Evolutionary conservation across 2,797 vertebrate species (phyloP), one percentile per base, ranked within the genome.

Genomic region (Gastrophryne carolinensis): DNA sequence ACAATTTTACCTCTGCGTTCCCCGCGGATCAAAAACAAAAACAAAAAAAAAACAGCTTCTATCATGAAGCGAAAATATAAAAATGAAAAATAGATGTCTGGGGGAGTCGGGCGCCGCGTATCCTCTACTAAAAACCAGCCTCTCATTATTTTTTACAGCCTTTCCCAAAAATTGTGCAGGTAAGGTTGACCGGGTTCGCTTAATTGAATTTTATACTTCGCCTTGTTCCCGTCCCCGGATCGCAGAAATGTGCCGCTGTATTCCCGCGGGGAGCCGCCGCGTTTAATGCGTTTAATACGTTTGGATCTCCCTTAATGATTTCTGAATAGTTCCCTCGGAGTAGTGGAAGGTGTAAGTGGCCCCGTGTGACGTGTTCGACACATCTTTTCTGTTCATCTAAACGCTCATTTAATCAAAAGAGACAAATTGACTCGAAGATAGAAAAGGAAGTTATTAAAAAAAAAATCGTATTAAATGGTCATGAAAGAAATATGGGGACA

Each of bases 141-240:
- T 63, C 44, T 47, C 60, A 63, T 63, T 63, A 47, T 29, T 47
- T 63, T 57, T 63, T 47, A 47, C 39, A 63, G 41, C 61, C 61
- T 19, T 47, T 5, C 5, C 27, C 35, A 47, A 29, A 63, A 63
- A 47, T 63, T 5, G 30, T 39, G 17, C 26, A 47, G 24, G 17
- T 17, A 47, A 27, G n/a, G 24, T 44, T 19, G 39, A 63, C 41
- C 26, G 21, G 39, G 26, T 47, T 47, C 9, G 5, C 19, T 29
- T 63, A 29, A 63, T 63, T 44, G 61, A 63, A 44, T 63, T 47
- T 47, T 29, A 30, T 30, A 47, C 23, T 47, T 47, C 3, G 41
- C 13, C 11, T 29, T 26, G 13, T 47, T 44, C 39, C 15, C n/a
- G 26, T 63, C 61, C 61, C 26, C 61, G 6, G 60, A 47, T 30